Evolutionary conservation across 2,888 invertebrate genomes (phyloP).

Genomic region (Ectobius pallidus): DNA sequence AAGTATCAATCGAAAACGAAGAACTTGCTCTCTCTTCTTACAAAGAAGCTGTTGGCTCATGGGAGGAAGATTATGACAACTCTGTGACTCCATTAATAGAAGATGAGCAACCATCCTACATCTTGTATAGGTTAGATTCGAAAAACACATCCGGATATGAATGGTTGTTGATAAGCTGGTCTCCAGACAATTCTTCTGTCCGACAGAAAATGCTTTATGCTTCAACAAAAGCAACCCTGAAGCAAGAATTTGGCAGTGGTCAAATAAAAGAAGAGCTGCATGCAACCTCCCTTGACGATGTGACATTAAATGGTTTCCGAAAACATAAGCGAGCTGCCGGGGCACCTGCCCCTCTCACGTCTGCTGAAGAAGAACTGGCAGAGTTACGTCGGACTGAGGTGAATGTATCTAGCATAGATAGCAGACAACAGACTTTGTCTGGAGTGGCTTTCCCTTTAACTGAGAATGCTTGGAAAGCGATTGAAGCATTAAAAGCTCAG

Average conservation of each 20-base stretch:
- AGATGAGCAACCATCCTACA: slow-evolving; percentile 86
- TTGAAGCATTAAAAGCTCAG: slow-evolving; percentile 74
- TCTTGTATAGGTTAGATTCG: slow-evolving; percentile 85
- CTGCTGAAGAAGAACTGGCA: slow-evolving; percentile 82
- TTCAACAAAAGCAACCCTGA: slow-evolving; percentile 95
- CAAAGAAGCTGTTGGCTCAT: slow-evolving; percentile 71
- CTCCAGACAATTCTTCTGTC: slow-evolving; percentile 89
- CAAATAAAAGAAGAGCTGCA: slow-evolving; percentile 95
- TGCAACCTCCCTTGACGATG: slow-evolving; percentile 81
- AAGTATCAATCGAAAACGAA: slow-evolving; percentile 87
- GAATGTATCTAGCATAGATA: slow-evolving; percentile 77
- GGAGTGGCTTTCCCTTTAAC: slow-evolving; percentile 90
- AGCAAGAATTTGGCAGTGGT: slow-evolving; percentile 93
- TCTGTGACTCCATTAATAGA: slow-evolving; percentile 72
- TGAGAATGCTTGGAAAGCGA: slow-evolving; percentile 75
- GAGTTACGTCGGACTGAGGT: slow-evolving; percentile 76
- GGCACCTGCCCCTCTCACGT: slow-evolving; percentile 89
- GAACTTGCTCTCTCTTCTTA: slow-evolving; percentile 72
- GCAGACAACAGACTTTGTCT: slow-evolving; percentile 86
- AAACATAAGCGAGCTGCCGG: slow-evolving; percentile 76
- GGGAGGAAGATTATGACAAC: slow-evolving; percentile 87
- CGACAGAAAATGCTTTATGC: slow-evolving; percentile 98
- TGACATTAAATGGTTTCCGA: slow-evolving; percentile 78
- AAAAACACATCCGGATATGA: slow-evolving; percentile 78
- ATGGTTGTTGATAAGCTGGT: slow-evolving; percentile 95